Evolutionary conservation across 2,113 vertebrate genomes (phyloP), one percentile per base, ranked within the genome.

Genomic region (Oryzias javanicus): DNA sequence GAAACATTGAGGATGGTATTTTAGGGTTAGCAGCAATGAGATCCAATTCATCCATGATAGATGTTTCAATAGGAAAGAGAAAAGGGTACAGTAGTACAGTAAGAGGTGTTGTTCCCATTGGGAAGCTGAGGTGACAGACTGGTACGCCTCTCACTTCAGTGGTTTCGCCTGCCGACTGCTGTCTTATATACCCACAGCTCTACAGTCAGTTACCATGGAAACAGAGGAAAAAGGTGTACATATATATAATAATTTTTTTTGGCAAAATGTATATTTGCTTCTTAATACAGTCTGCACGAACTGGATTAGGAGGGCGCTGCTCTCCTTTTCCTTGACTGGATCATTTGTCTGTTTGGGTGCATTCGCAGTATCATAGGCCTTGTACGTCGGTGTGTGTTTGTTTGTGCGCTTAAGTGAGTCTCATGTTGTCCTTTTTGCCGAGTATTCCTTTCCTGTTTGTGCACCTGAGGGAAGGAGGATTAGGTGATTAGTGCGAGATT

Each of bases 151-250:
- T 80, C 81, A 80, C 85, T 83, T 79, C 74, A 73, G 60, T 79
- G 81, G 85, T 73, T 84, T 82, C 12, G 72, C 79, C 64, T 75
- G 73, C 75, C 24, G 73, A 76, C 80, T 78, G 68, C 82, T 79
- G 77, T 80, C 64, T 83, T 68, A 66, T 80, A 85, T 82, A 82
- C 70, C 65, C 78, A 77, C 77, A 78, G 85, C 76, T 68, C 82
- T 81, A 89, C 80, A 70, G 75, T 78, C 82, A 83, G 91, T 92
- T 90, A 72, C 87, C 86, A 92, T 91, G 89, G 91, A 87, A 92
- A 93, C 91, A 87, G 74, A 78, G 60, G 76, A 88, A 85, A n/a
- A 81, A 76, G 82, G 78, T 80, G 72, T 86, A 81, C 82, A 72
- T 82, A 22, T 22, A 22, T 22, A 22, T 22, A 72, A n/a, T n/a